Conservation (phyloP, 2,113 vertebrate species). For the Pontoporia blainvillei region DNA sequence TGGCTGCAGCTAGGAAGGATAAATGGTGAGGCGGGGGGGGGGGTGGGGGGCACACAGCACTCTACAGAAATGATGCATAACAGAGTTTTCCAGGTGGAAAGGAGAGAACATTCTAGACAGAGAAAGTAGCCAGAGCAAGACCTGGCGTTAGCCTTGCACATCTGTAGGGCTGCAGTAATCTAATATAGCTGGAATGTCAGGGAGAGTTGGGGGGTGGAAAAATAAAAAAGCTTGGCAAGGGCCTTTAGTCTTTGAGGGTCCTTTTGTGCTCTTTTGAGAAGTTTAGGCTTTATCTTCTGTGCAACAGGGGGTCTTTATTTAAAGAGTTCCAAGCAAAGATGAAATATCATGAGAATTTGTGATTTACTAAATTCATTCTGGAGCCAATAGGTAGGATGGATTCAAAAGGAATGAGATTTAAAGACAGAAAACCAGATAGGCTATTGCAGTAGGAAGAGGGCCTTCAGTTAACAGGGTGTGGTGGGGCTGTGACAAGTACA, state of each 20-base stretch:
- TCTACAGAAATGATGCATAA: background rate
- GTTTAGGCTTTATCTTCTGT: background rate
- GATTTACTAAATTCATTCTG: background rate
- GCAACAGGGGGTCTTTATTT: background rate
- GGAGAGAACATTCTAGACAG: constrained; percentile 13
- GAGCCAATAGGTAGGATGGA: background rate
- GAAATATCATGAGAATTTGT: background rate
- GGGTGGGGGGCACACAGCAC: background rate
- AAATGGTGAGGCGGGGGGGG: background rate
- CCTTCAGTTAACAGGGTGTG: background rate
- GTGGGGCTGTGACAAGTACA: background rate
- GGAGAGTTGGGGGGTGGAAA: too few relatives aligned
- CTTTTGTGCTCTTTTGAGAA: background rate
- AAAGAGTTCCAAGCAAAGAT: background rate
- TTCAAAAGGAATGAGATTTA: background rate
- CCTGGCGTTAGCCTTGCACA: background rate
- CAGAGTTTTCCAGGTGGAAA: background rate
- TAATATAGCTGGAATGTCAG: background rate
- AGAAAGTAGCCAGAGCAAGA: background rate
- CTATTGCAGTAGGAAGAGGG: background rate
- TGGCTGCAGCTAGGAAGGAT: background rate
- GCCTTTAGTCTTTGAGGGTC: background rate
- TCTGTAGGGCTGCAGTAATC: background rate
- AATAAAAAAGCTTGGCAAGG: background rate
- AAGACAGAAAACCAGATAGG: background rate